Percentiles rank a stretch among this genome's conserved stretches.
Conservation (phyloP, 2,888 invertebrate genomes). For the Odontomyia ornata region DNA sequence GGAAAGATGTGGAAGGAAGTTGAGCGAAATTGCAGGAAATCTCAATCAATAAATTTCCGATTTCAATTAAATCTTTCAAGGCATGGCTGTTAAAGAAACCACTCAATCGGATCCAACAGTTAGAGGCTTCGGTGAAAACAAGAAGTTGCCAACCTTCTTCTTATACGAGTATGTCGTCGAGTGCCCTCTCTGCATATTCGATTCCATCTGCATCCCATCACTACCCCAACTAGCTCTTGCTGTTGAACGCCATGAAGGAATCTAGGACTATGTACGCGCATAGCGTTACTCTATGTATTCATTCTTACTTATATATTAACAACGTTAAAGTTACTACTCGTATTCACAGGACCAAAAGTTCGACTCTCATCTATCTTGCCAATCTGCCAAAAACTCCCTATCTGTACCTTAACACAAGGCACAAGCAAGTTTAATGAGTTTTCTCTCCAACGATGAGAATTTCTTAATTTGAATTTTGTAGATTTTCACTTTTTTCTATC, state of each 20-base stretch:
- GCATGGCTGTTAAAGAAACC: constrained; percentile 49
- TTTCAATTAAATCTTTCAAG: constrained; percentile 50
- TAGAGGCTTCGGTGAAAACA: constrained; percentile 33
- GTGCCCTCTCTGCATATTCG: background rate
- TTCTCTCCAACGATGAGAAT: constrained; percentile 40
- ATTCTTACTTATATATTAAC: background rate
- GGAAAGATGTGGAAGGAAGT: background rate
- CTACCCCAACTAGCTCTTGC: background rate
- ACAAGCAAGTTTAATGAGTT: constrained; percentile 45
- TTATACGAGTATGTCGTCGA: background rate
- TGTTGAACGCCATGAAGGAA: background rate
- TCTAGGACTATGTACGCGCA: background rate
- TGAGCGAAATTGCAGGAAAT: constrained; percentile 36
- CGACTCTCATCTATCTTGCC: constrained; percentile 29
- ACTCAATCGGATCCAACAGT: constrained; percentile 53
- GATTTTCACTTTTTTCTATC: constrained; percentile 32
- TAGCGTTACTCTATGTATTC: background rate
- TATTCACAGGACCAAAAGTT: constrained; percentile 15
- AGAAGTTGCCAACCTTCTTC: constrained; percentile 1
- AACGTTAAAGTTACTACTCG: constrained; percentile 26
- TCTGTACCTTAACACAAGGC: constrained; percentile 32
- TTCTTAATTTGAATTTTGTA: constrained; percentile 44
- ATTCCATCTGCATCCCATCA: background rate
- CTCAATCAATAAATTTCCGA: constrained; percentile 51
- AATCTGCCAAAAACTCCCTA: constrained; percentile 37